These are phyloP conservation scores for Limnephilus lunatus DNA, from an alignment of 2,888 invertebrate species.

Conservation along the genomic window DNA sequence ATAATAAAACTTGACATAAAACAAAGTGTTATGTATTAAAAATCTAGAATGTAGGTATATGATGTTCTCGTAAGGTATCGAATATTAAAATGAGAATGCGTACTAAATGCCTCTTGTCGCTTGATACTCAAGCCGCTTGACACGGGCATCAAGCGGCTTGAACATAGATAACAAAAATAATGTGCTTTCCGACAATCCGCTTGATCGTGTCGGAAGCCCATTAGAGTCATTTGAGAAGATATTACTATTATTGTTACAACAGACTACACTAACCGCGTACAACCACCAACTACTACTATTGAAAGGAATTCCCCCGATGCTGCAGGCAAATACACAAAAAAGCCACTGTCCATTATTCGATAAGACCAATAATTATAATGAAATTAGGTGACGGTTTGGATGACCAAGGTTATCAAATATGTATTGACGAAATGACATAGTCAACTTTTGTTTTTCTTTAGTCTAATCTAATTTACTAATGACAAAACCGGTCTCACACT, in stretches of 20 bases:
- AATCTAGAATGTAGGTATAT: too few relatives aligned
- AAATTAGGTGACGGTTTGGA: neutral
- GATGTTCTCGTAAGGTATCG: too few relatives aligned
- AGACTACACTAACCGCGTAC: neutral
- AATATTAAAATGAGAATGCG: too few relatives aligned
- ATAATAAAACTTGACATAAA: too few relatives aligned
- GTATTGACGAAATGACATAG: too few relatives aligned
- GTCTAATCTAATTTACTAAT: neutral
- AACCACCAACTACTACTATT: neutral
- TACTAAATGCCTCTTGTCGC: too few relatives aligned
- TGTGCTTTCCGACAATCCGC: too few relatives aligned
- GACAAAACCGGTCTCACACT: neutral
- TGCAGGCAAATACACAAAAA: neutral
- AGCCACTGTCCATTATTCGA: neutral
- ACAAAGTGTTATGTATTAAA: too few relatives aligned
- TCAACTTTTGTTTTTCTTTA: neutral
- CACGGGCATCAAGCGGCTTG: too few relatives aligned
- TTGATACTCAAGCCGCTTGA: too few relatives aligned
- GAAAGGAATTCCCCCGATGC: slow-evolving; percentile 2
- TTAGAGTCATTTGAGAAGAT: neutral
- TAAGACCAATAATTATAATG: neutral
- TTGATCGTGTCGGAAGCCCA: neutral
- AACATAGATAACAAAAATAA: too few relatives aligned
- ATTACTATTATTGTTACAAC: neutral
- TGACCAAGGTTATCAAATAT: neutral